A percentile compares a stretch with the other conserved stretches of the same genome.
Conservation (phyloP, 1,140 invertebrate species). For the Helicoverpa zea region DNA sequence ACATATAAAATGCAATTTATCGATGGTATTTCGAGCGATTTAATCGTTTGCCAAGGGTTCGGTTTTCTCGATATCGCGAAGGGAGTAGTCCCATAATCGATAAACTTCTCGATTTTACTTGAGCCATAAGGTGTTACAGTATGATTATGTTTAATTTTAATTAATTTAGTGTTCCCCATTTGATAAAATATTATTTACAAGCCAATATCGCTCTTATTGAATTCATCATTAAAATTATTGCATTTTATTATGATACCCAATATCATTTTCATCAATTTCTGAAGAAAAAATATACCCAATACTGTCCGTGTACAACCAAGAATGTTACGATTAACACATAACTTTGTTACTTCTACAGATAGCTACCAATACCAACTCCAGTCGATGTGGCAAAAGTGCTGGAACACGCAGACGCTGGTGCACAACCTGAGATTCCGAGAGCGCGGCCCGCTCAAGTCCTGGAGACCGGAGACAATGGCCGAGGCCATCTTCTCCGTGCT, state of each 20-base stretch:
- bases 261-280: neutral
- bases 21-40: neutral
- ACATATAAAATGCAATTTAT: conserved; percentile 20
- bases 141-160: neutral
- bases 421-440: conserved; percentile 96
- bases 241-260: neutral
- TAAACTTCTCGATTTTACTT: conserved; percentile 1
- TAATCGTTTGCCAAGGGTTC: neutral
- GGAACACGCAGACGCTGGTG: conserved; percentile 95
- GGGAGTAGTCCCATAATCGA: neutral
- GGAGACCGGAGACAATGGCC: conserved; percentile 97
- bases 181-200: neutral
- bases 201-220: neutral
- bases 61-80: neutral
- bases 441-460: conserved; percentile 96
- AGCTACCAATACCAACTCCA: conserved; percentile 97
- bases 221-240: neutral
- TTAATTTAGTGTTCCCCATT: neutral
- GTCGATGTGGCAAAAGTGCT: conserved; percentile 97
- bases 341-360: conserved; percentile 89
- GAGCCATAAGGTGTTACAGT: neutral
- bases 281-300: neutral
- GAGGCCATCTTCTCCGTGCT: conserved; percentile 97
- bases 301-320: too few relatives aligned
- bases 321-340: neutral